Evolutionary conservation across 2,888 invertebrate genomes (phyloP).

Genomic region (Cephus pulcher): DNA sequence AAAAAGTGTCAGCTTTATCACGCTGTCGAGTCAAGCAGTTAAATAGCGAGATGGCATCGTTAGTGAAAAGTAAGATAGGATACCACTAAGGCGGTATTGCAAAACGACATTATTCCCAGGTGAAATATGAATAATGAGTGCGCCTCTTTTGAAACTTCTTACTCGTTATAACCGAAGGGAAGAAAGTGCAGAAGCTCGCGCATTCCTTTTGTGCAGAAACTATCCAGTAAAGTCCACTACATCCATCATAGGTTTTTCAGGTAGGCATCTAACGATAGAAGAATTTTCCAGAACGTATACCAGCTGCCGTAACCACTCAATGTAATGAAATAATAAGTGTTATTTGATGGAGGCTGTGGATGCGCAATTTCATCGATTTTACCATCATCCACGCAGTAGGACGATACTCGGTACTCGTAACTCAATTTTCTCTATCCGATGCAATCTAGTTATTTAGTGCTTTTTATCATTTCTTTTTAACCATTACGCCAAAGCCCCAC

Average conservation of each 20-base stretch:
- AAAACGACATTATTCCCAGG: neutral
- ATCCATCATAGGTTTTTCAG: slow-evolving; percentile 4
- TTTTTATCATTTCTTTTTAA: neutral
- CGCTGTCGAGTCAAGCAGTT: neutral
- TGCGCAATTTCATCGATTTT: neutral
- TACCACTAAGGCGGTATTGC: neutral
- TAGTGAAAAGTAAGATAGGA: neutral
- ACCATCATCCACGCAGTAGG: neutral
- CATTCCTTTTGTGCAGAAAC: neutral
- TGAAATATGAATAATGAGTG: neutral
- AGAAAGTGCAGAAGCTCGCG: neutral
- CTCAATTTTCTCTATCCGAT: neutral
- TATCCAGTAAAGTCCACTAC: neutral
- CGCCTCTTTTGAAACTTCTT: neutral
- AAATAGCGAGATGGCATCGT: neutral
- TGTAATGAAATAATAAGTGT: slow-evolving; percentile 10
- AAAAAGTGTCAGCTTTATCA: neutral
- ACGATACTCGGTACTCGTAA: neutral
- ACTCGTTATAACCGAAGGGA: neutral
- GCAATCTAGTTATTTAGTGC: neutral
- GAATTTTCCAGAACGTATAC: neutral
- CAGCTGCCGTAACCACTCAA: neutral
- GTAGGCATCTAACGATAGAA: slow-evolving; percentile 3
- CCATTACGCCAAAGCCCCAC: neutral
- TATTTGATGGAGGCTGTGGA: neutral